These are phyloP conservation scores for Paramuricea clavata DNA, from an alignment of 92 coral and sea anemone genomes.

Conservation along the genomic window DNA sequence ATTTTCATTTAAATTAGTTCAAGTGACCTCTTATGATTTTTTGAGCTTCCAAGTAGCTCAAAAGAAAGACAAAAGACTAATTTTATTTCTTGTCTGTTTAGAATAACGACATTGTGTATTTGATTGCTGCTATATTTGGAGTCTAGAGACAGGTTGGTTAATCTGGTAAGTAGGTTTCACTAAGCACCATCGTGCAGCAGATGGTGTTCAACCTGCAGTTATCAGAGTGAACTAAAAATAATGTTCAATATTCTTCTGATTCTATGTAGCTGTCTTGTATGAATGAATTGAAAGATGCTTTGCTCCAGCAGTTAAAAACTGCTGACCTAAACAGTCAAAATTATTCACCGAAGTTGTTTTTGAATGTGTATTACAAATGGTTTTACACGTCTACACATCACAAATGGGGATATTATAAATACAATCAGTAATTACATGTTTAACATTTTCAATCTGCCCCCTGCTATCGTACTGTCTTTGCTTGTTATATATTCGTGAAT, in stretches of 20 bases:
- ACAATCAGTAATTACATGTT: not conserved
- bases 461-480: not conserved
- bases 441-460: not conserved
- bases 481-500: too few species aligned
- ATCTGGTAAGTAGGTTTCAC: too few species aligned
- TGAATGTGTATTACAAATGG: not conserved
- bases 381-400: not conserved
- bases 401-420: not conserved
- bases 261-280: too few species aligned
- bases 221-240: too few species aligned
- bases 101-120: not conserved
- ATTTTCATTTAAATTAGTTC: not conserved
- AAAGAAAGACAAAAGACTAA: not conserved
- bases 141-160: too few species aligned
- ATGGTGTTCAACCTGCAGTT: too few species aligned
- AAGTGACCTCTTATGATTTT: conserved; percentile 2
- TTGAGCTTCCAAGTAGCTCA: not conserved
- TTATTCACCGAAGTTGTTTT: not conserved
- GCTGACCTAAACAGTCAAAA: too few species aligned
- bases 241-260: too few species aligned
- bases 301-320: too few species aligned
- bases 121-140: not conserved
- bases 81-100: conserved; percentile 2
- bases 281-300: too few species aligned
- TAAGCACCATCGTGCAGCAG: too few species aligned